These are phyloP conservation scores for Neotoma lepida DNA, from an alignment of 2,113 vertebrate genomes.

Conservation along the genomic window DNA sequence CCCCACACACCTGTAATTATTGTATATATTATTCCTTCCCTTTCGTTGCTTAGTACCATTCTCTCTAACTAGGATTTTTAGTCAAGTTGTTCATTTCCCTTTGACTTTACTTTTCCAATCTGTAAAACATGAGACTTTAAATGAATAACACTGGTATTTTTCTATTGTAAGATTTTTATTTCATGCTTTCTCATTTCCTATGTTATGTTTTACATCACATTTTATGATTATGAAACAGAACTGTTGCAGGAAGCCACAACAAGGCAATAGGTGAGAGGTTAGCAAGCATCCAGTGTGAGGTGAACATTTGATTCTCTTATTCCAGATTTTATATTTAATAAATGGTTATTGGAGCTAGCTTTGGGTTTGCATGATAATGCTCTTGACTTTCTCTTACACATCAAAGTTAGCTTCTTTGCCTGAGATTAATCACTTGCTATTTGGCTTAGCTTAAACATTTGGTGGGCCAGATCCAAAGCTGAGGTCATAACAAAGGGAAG, in stretches of 20 bases:
- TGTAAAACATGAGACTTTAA: neutral
- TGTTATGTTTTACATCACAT: neutral
- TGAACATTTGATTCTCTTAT: neutral
- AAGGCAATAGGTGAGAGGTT: neutral
- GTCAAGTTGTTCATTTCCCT: neutral
- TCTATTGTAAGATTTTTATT: slow-evolving; percentile 11
- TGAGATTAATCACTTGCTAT: slow-evolving; percentile 1
- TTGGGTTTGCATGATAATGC: neutral
- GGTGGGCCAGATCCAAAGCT: neutral
- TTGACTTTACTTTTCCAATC: neutral
- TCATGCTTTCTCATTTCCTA: neutral
- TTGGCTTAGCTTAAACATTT: slow-evolving; percentile 32
- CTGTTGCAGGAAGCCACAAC: neutral
- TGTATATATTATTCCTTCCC: neutral
- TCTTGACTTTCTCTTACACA: neutral
- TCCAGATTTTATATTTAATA: slow-evolving; percentile 25
- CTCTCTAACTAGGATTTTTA: neutral
- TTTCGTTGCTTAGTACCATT: neutral
- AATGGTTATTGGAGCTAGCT: neutral
- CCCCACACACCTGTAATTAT: neutral
- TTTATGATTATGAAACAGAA: slow-evolving; percentile 26
- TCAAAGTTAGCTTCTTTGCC: slow-evolving; percentile 3
- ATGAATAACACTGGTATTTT: neutral
- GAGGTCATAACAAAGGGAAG: slow-evolving; percentile 44
- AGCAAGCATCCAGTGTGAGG: neutral